Evolutionary conservation across 2,113 vertebrate genomes (phyloP), one percentile per base, ranked within the genome.

Genomic region (Leptosomus discolor): DNA sequence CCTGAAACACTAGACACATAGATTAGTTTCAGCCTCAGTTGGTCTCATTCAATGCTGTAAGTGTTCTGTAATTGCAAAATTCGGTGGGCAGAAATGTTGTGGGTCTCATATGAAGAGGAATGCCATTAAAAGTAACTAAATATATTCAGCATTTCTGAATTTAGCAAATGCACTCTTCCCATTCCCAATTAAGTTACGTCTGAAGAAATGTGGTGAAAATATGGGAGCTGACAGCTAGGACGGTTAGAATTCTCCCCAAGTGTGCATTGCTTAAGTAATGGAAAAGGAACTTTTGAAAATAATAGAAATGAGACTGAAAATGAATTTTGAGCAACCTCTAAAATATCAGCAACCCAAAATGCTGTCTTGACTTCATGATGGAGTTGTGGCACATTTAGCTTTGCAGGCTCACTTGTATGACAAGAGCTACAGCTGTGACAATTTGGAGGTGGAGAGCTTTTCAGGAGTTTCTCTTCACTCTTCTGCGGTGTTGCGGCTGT

Each of bases 241-340:
- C 83, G 92, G 88, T 74, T 46, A 82, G 89, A 91, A 82, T 92
- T 95, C 24, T 86, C 37, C 75, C 67, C 2, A 4, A 57, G 54
- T 77, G 63, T 74, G 45, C 46, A 32, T 89, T 88, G 67, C 50
- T 94, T 77, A 90, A 88, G 67, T 88, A 92, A 92, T 70, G 79
- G 63, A 71, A 92, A 94, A 80, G 41, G 54, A 92, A 94, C 91
- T 91, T 87, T 76, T 89, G 86, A 94, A 94, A 90, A 79, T 89
- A 96, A 95, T 92, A 88, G 43, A 82, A 95, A 85, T 53, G 36
- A 84, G 91, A 51, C 76, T 46, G 32, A 78, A 92, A 95, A 91
- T 77, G 64, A 68, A 41, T 94, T 91, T 79, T 88, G 21, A 82
- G 65, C 88, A 79, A 53, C 69, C 21, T 91, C 74, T 73, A 57